A percentile compares a stretch with the other conserved stretches of the same genome.
These are phyloP conservation scores for Aphodius sticticus DNA, from an alignment of 2,888 invertebrate species.

Conservation along the genomic window DNA sequence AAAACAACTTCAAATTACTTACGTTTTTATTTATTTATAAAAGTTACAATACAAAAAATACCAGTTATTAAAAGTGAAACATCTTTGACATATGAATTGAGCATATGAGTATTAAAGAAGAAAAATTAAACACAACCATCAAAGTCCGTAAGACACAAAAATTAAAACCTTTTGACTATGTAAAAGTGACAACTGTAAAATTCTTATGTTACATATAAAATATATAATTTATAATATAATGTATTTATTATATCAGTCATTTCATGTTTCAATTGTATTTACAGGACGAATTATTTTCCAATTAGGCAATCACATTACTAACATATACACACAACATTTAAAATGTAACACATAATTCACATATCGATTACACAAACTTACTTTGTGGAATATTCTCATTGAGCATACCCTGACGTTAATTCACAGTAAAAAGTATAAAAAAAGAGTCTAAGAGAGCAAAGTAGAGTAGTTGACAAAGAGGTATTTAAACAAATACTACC, in stretches of 20 bases:
- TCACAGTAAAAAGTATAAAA: not conserved
- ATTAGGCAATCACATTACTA: conserved; percentile 39
- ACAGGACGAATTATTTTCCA: conserved; percentile 39
- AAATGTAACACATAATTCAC: conserved; percentile 28
- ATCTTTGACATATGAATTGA: conserved; percentile 4
- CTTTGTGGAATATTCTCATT: conserved; percentile 7
- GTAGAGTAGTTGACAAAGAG: not conserved
- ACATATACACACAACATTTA: conserved; percentile 26
- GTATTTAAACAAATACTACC: not conserved
- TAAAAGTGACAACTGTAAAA: conserved; percentile 23
- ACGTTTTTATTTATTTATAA: not conserved
- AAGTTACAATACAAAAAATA: not conserved
- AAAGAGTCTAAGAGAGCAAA: not conserved
- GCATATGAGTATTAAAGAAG: not conserved
- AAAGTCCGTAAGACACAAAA: not conserved
- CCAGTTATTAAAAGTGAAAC: conserved; percentile 4
- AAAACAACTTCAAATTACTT: not conserved
- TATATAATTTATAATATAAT: conserved; percentile 36
- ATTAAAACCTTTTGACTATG: not conserved
- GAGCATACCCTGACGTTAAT: conserved; percentile 6
- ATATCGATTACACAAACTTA: conserved; percentile 12
- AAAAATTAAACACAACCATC: not conserved
- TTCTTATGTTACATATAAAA: conserved; percentile 33
- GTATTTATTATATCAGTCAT: conserved; percentile 36
- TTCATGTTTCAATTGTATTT: conserved; percentile 31